phyloP scores from a whole-genome alignment of 2,113 vertebrate genomes.

The Ornithorhynchus anatinus region DNA sequence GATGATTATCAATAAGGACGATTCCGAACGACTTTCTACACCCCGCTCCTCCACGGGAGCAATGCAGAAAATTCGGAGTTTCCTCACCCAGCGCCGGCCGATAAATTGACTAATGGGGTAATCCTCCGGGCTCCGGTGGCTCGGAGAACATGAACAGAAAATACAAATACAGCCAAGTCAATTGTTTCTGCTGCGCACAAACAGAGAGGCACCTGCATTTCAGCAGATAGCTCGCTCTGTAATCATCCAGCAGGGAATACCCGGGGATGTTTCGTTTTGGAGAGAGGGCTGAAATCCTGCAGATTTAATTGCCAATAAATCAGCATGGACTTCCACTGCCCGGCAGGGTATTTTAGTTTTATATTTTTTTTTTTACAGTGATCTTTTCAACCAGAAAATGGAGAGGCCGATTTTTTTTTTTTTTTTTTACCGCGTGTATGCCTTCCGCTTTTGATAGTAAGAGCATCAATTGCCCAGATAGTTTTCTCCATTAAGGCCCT shows the following conservation, averaged over 20 bases:
- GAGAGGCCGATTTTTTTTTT: slow-evolving; percentile 91
- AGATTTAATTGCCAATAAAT: slow-evolving; percentile 98
- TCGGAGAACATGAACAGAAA: slow-evolving; percentile 46
- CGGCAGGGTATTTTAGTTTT: too few species aligned
- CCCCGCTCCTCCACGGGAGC: too few species aligned
- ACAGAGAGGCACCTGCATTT: slow-evolving; percentile 58
- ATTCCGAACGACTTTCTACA: too few species aligned
- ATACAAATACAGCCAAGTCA: slow-evolving; percentile 61
- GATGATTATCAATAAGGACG: too few species aligned
- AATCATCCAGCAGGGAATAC: slow-evolving; percentile 65
- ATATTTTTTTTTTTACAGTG: slow-evolving; percentile 77
- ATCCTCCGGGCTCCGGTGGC: slow-evolving; percentile 23
- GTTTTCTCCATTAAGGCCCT: slow-evolving; percentile 76
- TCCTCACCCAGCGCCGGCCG: too few species aligned
- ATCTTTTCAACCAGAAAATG: slow-evolving; percentile 96
- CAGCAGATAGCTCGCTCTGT: slow-evolving; percentile 49
- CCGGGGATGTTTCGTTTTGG: slow-evolving; percentile 72
- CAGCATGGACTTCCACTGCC: slow-evolving; percentile 86
- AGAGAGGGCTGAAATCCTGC: slow-evolving; percentile 84
- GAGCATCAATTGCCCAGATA: slow-evolving; percentile 78
- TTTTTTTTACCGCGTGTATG: slow-evolving; percentile 84
- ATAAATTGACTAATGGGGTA: slow-evolving; percentile 39
- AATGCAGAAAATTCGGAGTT: too few species aligned
- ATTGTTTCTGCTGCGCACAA: slow-evolving; percentile 64
- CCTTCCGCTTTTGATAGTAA: slow-evolving; percentile 77